These are phyloP conservation scores for Idaea aversata DNA, from an alignment of 2,888 invertebrate species.

Conservation along the genomic window DNA sequence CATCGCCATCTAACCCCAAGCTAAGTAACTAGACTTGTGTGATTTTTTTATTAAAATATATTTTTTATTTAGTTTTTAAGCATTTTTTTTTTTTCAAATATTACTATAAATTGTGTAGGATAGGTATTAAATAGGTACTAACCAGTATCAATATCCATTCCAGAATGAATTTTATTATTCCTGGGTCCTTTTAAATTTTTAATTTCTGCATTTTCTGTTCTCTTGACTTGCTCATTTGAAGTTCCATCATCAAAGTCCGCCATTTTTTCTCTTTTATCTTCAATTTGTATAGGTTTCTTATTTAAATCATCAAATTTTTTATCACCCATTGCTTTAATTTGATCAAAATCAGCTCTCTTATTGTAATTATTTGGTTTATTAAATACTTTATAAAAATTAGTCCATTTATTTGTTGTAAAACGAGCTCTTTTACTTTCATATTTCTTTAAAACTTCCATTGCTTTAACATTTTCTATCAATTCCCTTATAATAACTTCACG, in stretches of 20 bases:
- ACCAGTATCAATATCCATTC: neutral
- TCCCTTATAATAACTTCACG: neutral
- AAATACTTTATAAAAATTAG: neutral
- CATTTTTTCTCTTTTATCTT: neutral
- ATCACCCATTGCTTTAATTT: neutral
- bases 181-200: neutral
- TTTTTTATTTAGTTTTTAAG: no score
- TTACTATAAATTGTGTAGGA: no score
- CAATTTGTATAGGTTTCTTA: neutral
- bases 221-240: neutral
- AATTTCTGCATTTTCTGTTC: neutral
- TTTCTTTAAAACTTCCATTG: neutral
- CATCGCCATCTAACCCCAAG: no score
- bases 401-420: neutral
- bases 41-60: no score
- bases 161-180: neutral
- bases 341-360: neutral
- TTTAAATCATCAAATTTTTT: neutral
- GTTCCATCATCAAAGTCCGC: neutral
- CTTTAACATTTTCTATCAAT: neutral
- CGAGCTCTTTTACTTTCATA: neutral
- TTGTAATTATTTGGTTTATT: neutral
- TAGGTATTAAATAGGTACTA: neutral
- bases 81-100: no score
- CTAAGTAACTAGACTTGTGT: no score